phyloP scores from a whole-genome alignment of 2,888 invertebrate species.

The Adelphocoris suturalis region DNA sequence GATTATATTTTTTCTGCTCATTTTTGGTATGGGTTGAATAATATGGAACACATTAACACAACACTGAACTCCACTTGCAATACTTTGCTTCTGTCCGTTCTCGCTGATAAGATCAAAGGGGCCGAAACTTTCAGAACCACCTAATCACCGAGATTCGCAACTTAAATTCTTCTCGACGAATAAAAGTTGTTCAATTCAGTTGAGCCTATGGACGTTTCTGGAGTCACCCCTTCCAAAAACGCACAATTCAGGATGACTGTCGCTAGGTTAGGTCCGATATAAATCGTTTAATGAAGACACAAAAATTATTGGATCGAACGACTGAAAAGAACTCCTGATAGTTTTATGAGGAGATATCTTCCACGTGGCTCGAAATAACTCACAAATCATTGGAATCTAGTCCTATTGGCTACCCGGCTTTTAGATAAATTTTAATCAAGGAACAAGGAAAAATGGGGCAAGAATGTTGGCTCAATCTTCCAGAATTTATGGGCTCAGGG shows the following conservation, averaged over 20 bases:
- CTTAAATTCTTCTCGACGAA: neutral
- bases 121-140: constrained; percentile 2
- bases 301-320: constrained; percentile 19
- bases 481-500: neutral
- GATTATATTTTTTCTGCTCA: too few relatives aligned
- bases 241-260: constrained; percentile 39
- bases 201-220: neutral
- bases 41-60: too few relatives aligned
- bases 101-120: neutral
- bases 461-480: constrained; percentile 16
- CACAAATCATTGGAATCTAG: constrained; percentile 12
- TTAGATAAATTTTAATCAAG: constrained; percentile 52
- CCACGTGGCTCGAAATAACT: neutral
- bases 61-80: too few relatives aligned
- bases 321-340: neutral
- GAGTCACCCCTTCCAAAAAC: neutral
- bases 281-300: constrained; percentile 5
- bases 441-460: constrained; percentile 12
- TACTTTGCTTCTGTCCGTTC: neutral
- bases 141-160: neutral
- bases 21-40: too few relatives aligned
- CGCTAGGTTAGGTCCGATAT: neutral
- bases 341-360: neutral
- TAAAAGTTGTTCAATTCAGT: neutral
- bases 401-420: constrained; percentile 41